Percentiles rank a stretch among this genome's conserved stretches.
Evolutionary conservation across 1,140 invertebrate genomes (phyloP).

Genomic region (Euura lappo): DNA sequence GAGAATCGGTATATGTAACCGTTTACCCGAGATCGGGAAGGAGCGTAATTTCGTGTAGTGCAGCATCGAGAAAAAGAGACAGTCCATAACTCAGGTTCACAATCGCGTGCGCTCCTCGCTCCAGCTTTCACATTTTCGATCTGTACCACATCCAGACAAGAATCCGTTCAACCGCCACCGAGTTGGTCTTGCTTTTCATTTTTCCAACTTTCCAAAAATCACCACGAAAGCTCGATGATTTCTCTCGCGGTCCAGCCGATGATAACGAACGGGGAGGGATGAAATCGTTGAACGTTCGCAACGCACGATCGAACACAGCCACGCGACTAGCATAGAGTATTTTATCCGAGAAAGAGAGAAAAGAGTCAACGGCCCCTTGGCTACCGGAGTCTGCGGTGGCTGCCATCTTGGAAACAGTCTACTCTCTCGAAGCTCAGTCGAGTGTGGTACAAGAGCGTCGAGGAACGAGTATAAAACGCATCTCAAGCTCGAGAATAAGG

Average conservation of each 20-base stretch:
- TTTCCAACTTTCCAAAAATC: too few relatives aligned
- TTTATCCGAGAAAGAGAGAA: not conserved
- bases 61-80: not conserved
- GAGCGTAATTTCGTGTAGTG: not conserved
- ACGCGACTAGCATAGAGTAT: conserved; percentile 3
- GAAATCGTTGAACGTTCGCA: not conserved
- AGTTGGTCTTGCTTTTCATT: too few relatives aligned
- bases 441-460: not conserved
- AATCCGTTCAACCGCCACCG: too few relatives aligned
- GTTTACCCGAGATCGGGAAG: not conserved
- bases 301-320: conserved; percentile 3
- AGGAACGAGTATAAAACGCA: too few relatives aligned
- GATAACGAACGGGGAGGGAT: not conserved
- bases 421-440: not conserved
- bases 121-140: not conserved
- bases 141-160: not conserved
- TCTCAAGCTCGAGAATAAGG: too few relatives aligned
- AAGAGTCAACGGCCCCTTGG: not conserved
- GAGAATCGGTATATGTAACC: not conserved
- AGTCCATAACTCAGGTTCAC: not conserved
- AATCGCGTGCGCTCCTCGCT: not conserved
- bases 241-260: not conserved
- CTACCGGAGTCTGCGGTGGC: not conserved
- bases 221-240: too few relatives aligned
- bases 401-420: not conserved